Base-by-base conservation (phyloP, 2,797 vertebrate species). In the Pangasius sanitwongsei region DNA sequence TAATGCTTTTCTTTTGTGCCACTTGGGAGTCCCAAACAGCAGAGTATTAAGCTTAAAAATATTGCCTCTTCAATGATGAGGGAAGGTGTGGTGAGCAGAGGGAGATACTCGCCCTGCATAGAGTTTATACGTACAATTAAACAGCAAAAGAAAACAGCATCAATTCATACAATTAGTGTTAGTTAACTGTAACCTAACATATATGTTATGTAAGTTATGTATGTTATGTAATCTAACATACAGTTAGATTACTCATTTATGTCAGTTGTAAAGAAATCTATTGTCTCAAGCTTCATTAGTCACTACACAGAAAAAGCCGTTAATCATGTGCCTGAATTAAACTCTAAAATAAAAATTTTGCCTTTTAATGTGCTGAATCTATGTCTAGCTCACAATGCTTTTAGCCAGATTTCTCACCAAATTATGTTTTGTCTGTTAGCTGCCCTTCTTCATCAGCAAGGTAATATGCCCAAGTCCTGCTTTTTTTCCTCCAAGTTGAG, bases 231-330 rank as follows among this genome's bases (percentile, higher is more conserved):
- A 41, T 41, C 41, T 41, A 4, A 41, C 41, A 41, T 41, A 41
- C 41, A 41, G 41, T 41, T 41, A 41, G 41, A 41, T 41, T 23
- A 59, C 59, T 59, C 20, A 57, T 81, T 81, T 13, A 31, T 69
- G 18, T 57, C 78, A 81, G 16, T 5, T 34, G 3, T 20, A 9
- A 57, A 31, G 25, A 77, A 55, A 78, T n/a, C 53, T 34, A 20
- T 13, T 81, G 8, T 80, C 50, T 80, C 50, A 80, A 55, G 28
- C 75, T 55, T 55, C 50, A 31, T 80, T 80, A 80, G 75, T 80
- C 28, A 31, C 50, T 55, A 31, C 7, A 31, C 50, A 31, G 53
- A 20, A 37, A 53, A 77, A 55, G 6, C 50, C 34, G 18, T 80
- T 55, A 80, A 37, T 80, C 77, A 55, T 59, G 37, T 57, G 50